Conservation (phyloP, 2,797 vertebrate species). For the Miichthys miiuy region DNA sequence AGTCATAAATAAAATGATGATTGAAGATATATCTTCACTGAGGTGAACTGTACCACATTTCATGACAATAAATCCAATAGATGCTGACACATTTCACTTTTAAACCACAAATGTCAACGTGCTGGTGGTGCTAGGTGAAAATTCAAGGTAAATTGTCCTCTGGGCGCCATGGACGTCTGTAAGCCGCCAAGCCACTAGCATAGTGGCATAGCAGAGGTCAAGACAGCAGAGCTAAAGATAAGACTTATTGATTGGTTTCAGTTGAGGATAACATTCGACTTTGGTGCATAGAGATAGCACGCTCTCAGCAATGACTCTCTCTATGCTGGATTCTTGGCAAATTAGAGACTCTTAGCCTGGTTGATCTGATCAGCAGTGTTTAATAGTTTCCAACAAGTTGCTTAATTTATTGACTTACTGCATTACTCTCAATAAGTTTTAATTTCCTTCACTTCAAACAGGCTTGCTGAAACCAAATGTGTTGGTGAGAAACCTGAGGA, state of each 20-base stretch:
- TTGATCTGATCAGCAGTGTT: slow-evolving; percentile 23
- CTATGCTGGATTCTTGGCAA: background rate
- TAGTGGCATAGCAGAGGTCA: too few relatives aligned
- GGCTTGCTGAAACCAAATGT: slow-evolving; percentile 21
- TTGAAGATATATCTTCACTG: too few relatives aligned
- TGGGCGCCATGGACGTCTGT: too few relatives aligned
- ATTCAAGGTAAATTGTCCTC: too few relatives aligned
- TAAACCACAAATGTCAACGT: too few relatives aligned
- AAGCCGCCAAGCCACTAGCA: too few relatives aligned
- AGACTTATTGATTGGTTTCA: slow-evolving; percentile 20
- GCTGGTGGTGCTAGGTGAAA: too few relatives aligned
- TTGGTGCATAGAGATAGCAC: slow-evolving; percentile 5
- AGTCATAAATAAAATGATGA: too few relatives aligned
- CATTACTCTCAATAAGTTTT: slow-evolving; percentile 15
- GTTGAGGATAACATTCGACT: slow-evolving; percentile 18
- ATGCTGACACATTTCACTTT: background rate
- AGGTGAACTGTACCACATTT: background rate
- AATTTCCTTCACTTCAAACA: slow-evolving; percentile 6
- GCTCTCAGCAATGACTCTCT: background rate
- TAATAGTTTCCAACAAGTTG: background rate
- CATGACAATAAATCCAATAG: background rate
- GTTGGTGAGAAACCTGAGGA: slow-evolving; percentile 32
- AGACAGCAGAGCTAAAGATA: background rate
- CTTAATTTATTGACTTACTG: background rate
- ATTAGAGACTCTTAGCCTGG: background rate